These are phyloP conservation scores for Protobothrops flavoviridis DNA, from an alignment of 2,113 vertebrate genomes.

Conservation along the genomic window DNA sequence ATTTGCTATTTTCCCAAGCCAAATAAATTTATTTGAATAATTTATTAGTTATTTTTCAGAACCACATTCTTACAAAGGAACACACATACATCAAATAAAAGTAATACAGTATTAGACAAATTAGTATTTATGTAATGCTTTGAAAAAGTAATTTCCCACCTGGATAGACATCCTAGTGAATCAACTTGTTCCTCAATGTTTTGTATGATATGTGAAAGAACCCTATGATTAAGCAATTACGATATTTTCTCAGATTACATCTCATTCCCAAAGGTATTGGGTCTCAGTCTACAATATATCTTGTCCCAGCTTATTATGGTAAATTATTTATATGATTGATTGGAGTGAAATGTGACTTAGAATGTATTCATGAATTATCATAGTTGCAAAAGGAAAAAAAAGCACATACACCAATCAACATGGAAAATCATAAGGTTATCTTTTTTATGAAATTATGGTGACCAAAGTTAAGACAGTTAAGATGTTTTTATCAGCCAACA, in stretches of 20 bases:
- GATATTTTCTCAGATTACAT: neutral
- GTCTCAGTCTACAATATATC: neutral
- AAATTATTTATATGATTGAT: neutral
- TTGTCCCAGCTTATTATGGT: neutral
- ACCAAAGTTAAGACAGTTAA: neutral
- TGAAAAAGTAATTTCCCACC: neutral
- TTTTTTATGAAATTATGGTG: neutral
- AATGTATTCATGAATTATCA: neutral
- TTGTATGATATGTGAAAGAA: neutral
- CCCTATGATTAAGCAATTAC: neutral
- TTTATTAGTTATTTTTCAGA: neutral
- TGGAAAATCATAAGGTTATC: neutral
- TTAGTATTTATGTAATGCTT: neutral
- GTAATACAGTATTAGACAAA: neutral
- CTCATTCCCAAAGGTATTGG: neutral
- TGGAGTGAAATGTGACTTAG: neutral
- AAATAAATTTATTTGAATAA: neutral
- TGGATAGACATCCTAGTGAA: neutral
- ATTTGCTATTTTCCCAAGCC: neutral
- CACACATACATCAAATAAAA: neutral
- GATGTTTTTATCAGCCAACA: neutral
- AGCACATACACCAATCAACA: neutral
- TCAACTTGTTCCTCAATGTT: neutral
- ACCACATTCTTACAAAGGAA: neutral
- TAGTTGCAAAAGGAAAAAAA: neutral